Evolutionary conservation across 2,797 vertebrate species (phyloP).

Genomic region (Calcarius lapponicus): DNA sequence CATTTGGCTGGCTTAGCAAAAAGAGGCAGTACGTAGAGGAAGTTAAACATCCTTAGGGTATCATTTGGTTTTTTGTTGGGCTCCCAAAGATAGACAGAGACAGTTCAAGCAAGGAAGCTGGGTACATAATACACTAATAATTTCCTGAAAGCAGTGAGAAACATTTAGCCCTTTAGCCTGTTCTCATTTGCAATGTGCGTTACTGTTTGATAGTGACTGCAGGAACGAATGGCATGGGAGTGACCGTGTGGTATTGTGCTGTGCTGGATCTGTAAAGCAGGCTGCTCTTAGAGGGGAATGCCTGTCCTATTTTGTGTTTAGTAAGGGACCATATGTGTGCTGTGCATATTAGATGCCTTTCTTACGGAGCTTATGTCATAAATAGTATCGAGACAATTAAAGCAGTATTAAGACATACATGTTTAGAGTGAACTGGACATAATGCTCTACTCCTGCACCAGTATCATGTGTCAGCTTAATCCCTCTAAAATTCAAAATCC

Average conservation of each 20-base stretch:
- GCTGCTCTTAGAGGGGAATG: background rate
- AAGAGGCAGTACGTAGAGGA: background rate
- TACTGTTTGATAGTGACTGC: conserved; percentile 8
- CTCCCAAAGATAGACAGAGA: conserved; percentile 52
- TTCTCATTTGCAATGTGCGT: background rate
- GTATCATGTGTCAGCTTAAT: background rate
- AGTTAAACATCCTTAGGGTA: conserved; percentile 61
- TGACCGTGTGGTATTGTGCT: background rate
- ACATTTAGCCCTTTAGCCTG: conserved; percentile 30
- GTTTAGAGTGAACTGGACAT: background rate
- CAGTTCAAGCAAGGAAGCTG: conserved; percentile 59
- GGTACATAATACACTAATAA: conserved; percentile 55
- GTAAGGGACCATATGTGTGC: background rate
- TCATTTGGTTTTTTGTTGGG: conserved; percentile 53
- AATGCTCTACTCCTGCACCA: background rate
- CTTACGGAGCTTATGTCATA: background rate
- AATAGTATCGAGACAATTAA: background rate
- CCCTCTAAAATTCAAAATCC: conserved; percentile 11
- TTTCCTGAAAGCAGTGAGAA: conserved; percentile 52
- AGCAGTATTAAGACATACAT: background rate
- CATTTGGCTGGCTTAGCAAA: background rate
- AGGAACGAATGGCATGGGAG: fast-evolving
- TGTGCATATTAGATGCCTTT: background rate
- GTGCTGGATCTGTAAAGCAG: background rate
- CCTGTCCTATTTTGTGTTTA: background rate